phyloP scores from a whole-genome alignment of 2,113 vertebrate genomes.

The Grammomys surdaster region DNA sequence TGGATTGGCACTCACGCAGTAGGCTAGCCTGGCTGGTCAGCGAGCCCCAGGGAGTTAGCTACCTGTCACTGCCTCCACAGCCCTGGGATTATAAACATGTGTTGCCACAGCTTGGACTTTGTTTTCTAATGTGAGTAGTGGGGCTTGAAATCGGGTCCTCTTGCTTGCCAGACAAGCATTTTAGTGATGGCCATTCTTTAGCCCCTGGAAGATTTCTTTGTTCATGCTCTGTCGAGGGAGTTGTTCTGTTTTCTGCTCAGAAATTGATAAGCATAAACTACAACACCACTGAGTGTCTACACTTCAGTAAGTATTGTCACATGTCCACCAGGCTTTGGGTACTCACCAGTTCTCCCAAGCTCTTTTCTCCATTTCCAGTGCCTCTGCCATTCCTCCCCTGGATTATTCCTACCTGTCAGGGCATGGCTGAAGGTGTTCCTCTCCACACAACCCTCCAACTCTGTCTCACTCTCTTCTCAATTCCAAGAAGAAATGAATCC shows the following conservation, averaged over 20 bases:
- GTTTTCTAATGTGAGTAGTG: not conserved
- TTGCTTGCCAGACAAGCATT: not conserved
- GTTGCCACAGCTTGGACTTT: not conserved
- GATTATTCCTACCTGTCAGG: not conserved
- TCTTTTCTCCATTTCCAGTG: rapidly evolving
- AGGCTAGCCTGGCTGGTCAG: not conserved
- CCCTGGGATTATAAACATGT: too few relatives aligned
- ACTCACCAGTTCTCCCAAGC: not conserved
- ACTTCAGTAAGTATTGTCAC: not conserved
- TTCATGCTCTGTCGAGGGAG: not conserved
- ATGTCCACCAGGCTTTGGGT: not conserved
- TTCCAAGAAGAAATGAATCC: not conserved
- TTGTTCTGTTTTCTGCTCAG: not conserved
- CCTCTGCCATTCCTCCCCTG: too few relatives aligned
- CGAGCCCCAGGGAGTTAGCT: not conserved
- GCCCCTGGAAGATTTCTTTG: not conserved
- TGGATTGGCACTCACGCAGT: not conserved
- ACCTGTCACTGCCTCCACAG: not conserved
- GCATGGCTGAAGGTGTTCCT: not conserved
- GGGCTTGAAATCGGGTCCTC: not conserved
- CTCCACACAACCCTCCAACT: not conserved
- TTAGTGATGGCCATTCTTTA: not conserved
- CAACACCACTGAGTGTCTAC: too few relatives aligned
- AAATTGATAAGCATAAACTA: not conserved
- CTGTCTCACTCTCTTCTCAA: too few relatives aligned